phyloP scores from a whole-genome alignment of 2,888 invertebrate species.

The Caenorhabditis sp. region DNA sequence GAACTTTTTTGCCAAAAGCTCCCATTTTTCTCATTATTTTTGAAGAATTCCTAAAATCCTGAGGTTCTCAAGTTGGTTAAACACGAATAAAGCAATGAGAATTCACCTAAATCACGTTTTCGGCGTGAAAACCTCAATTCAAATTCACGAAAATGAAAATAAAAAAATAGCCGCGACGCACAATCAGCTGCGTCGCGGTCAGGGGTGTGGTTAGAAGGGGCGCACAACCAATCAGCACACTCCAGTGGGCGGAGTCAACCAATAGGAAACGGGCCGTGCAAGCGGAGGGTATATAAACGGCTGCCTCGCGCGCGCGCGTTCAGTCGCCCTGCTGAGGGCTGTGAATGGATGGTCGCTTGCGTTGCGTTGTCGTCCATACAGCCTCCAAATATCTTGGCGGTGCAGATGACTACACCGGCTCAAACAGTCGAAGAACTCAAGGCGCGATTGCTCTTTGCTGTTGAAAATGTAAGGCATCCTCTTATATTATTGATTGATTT shows the following conservation, averaged over 20 bases:
- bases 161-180: constrained; percentile 20
- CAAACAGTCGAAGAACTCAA: constrained; percentile 64
- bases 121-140: not conserved
- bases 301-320: constrained; percentile 45
- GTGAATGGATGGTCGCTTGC: constrained; percentile 61
- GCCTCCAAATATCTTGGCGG: constrained; percentile 50
- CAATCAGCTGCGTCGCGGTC: constrained; percentile 13
- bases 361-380: constrained; percentile 48
- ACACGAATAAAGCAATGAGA: not conserved
- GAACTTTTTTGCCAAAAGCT: not conserved
- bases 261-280: constrained; percentile 19
- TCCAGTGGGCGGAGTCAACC: constrained; percentile 16
- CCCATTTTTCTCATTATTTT: not conserved
- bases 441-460: constrained; percentile 56
- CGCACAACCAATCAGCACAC: constrained; percentile 3
- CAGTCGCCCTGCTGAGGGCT: constrained; percentile 54
- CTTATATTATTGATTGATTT: not conserved
- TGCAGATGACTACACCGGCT: constrained; percentile 44
- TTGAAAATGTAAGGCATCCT: constrained; percentile 65
- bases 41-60: not conserved
- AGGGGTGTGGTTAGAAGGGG: constrained; percentile 13
- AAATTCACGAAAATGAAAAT: not conserved
- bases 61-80: not conserved
- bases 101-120: not conserved
- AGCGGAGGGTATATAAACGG: constrained; percentile 42